These are phyloP conservation scores for Eremophila alpestris DNA, from an alignment of 2,797 vertebrate genomes.

Conservation along the genomic window DNA sequence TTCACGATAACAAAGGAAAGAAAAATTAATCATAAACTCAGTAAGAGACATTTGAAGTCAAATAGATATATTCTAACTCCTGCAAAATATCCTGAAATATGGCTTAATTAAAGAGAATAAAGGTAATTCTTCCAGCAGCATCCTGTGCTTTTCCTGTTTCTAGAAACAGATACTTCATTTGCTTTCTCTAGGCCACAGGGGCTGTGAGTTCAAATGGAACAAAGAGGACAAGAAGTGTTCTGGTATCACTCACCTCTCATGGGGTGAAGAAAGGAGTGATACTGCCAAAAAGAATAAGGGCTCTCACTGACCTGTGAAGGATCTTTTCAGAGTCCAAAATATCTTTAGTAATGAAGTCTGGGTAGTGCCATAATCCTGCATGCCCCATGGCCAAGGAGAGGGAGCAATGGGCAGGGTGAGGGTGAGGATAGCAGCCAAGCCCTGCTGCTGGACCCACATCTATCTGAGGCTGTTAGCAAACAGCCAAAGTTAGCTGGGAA, in stretches of 20 bases:
- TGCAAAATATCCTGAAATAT: neutral
- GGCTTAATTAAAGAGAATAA: neutral
- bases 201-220: neutral
- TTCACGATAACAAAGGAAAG: neutral
- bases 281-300: neutral
- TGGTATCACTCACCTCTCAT: neutral
- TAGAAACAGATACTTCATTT: neutral
- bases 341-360: neutral
- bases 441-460: neutral
- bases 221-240: neutral
- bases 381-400: neutral
- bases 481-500: slow-evolving; percentile 19
- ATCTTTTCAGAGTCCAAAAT: neutral
- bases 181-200: neutral
- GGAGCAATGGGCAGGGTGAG: neutral
- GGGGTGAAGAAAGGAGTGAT: neutral
- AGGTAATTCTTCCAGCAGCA: neutral
- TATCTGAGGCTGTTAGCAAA: neutral
- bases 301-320: neutral
- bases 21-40: neutral
- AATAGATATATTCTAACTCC: neutral
- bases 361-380: neutral
- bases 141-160: neutral
- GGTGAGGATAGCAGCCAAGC: neutral
- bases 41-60: neutral